Base-by-base conservation (phyloP, 1,140 invertebrate species). In the Adoxophyes honmai region DNA sequence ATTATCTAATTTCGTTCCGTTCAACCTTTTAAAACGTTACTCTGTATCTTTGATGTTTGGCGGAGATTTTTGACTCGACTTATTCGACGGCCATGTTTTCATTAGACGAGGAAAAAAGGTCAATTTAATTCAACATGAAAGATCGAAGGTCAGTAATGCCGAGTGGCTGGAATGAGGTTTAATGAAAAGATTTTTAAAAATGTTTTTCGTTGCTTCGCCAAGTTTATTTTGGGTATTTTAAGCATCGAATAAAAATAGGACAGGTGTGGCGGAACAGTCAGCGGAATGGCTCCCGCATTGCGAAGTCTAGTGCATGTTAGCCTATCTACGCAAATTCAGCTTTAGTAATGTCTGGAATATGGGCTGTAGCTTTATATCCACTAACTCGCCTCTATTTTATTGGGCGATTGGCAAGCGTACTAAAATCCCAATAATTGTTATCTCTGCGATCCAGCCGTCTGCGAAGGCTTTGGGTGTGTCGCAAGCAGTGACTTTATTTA, bases 401-500 rank as follows among this genome's bases (percentile, higher is more conserved):
- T 66, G 60, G 64, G 42, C 55, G 59, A 55, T 66, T 64, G 66
- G 62, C 66, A 66, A 63, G 56, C 64, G 42, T 62, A 62, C 63
- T 66, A 78, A 78, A 83, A 64, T 64, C 68, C 66, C 64, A 82
- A 79, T 79, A 87, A 84, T 78, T 81, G 81, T 78, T 84, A 78
- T 80, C 76, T 78, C 70, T 62, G 66, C 70, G 38, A 81, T 77
- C 70, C 69, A 75, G 69, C 62, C 69, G 63, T 68, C 69, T 48
- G 62, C 69, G 72, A 78, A 72, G 70, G 65, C 64, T 76, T 51
- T 57, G 64, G 63, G 39, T 64, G 58, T 48, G 59, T 65, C 64
- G 61, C 62, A 44, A 60, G 57, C 68, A 73, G 64, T 69, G 70
- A 79, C 70, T 82, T 84, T 87, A 84, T 86, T 88, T 85, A 83